Percentiles rank a stretch among this genome's conserved stretches.
phyloP scores from a whole-genome alignment of 2,797 vertebrate genomes.

The Sebastes iracundus region DNA sequence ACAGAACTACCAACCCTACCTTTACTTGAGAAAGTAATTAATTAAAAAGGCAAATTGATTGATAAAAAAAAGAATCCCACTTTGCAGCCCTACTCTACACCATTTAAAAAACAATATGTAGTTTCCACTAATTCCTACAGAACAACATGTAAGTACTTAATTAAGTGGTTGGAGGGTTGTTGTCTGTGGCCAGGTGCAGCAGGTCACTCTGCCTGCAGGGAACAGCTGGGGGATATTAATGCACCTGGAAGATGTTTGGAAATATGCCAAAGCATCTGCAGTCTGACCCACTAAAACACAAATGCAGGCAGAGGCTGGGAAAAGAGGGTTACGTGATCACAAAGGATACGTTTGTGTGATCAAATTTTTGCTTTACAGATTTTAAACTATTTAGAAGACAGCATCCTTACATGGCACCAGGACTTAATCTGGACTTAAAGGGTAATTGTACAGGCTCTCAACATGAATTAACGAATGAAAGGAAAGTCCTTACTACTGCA shows the following conservation, averaged over 20 bases:
- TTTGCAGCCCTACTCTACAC: not conserved
- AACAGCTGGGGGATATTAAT: slow-evolving; percentile 55
- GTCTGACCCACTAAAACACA: slow-evolving; percentile 42
- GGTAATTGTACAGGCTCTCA: not conserved
- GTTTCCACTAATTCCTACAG: not conserved
- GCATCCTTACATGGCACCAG: not conserved
- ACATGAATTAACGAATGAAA: not conserved
- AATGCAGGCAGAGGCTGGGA: not conserved
- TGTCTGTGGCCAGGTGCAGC: slow-evolving; percentile 32
- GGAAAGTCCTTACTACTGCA: not conserved
- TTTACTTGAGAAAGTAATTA: not conserved
- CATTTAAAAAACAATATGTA: not conserved
- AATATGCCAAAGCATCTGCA: slow-evolving; percentile 37
- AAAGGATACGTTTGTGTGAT: not conserved
- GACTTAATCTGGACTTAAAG: not conserved
- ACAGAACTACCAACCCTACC: too few relatives aligned
- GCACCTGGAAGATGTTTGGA: slow-evolving; percentile 51
- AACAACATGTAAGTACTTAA: slow-evolving; percentile 1
- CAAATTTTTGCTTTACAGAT: not conserved
- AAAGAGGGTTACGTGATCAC: not conserved
- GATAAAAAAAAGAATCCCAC: not conserved
- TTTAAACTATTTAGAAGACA: not conserved
- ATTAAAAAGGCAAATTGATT: not conserved
- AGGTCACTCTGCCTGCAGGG: slow-evolving; percentile 24
- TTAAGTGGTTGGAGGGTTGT: slow-evolving; percentile 19